Evolutionary conservation across 2,797 vertebrate genomes (phyloP).

Genomic region (Spheniscus humboldti): DNA sequence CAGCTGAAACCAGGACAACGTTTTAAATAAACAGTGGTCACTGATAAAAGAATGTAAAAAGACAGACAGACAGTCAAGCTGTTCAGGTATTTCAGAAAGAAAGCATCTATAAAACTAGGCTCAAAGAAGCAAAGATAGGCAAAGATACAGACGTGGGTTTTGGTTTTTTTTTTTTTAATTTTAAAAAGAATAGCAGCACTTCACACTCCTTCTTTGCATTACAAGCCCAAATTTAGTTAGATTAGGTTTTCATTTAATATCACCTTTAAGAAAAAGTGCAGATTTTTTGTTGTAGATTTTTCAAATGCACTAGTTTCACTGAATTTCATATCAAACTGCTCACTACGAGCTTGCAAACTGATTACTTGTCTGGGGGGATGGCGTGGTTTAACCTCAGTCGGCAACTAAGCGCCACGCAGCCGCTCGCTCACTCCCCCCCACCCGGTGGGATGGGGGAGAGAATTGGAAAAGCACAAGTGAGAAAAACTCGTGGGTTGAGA

Average conservation of each 20-base stretch:
- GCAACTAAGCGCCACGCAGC: no score
- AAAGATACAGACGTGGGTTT: background rate
- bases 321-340: background rate
- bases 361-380: background rate
- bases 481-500: no score
- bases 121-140: background rate
- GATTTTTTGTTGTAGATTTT: background rate
- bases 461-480: no score
- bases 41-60: background rate
- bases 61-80: background rate
- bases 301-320: background rate
- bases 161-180: background rate
- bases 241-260: background rate
- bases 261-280: background rate
- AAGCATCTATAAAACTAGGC: background rate
- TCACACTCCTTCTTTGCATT: background rate
- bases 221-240: background rate
- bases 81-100: background rate
- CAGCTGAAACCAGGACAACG: no score
- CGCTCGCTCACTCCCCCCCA: no score
- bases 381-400: no score
- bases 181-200: background rate
- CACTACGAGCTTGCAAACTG: background rate
- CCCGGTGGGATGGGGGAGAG: no score
- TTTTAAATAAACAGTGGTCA: background rate